Evolutionary conservation across 1,140 invertebrate genomes (phyloP), one percentile per base, ranked within the genome.

Genomic region (Hycleus cichorii): DNA sequence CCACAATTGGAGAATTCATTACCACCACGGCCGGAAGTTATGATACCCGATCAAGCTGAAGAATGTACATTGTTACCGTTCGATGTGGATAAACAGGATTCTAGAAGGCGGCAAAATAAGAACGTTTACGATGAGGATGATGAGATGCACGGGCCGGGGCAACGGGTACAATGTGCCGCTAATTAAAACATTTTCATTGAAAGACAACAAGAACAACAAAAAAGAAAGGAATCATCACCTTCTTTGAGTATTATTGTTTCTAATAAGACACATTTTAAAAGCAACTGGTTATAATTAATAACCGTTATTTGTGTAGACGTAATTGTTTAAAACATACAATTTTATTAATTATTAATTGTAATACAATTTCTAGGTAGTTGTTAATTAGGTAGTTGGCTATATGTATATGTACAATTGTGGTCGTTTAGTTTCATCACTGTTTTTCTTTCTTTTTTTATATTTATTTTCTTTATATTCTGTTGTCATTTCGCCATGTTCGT

Each of bases 1-100:
- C 78, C 85, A 10, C 75, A 83, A 26, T 77, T 98, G 11, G 93
- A 97, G 74, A 82, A 85, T 63, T 88, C 92, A 69, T 75, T 98
- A 58, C 95, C 95, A 18, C 78, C 88, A 26, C 79, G 86, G 68
- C 81, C 85, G 11, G 82, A 90, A 74, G 76, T 85, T 7, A 87
- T 90, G 43, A 84, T 95, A 67, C 90, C 93, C 1, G 90, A 93
- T 63, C 80, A 84, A 59, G 88, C 89, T 0, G 91, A 95, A 73
- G 90, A 94, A 71, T 85, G 83, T 52, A 74, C 81, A 12, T 71
- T 90, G n/a, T 75, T 81, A 12, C 84, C 87, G n/a, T 78, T 90
- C 64, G 87, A 90, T 69, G 82, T 86, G 0, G 83, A 87, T 49
- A 78, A 84, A 57, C 83, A 89, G 66, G 72, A 78, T 10, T 77